A percentile compares a stretch with the other conserved stretches of the same genome.
Evolutionary conservation across 2,113 vertebrate species (phyloP).

Genomic region (Syngnathus floridae): DNA sequence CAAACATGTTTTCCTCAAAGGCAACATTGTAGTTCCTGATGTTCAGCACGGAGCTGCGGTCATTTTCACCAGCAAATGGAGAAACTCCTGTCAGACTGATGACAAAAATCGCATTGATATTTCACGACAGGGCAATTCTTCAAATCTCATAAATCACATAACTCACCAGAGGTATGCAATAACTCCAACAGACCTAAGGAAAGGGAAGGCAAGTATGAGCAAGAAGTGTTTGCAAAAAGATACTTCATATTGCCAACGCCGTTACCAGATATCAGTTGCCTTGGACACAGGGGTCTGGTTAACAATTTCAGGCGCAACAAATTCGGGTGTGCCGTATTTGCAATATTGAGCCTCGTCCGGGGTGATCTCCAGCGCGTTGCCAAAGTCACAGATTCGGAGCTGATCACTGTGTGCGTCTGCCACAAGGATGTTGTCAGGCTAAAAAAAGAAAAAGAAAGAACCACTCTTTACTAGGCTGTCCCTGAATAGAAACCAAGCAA

Average conservation of each 20-base stretch:
- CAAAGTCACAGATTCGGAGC: slow-evolving; percentile 90
- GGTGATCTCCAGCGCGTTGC: slow-evolving; percentile 79
- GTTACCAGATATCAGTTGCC: slow-evolving; percentile 86
- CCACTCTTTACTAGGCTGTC: too few species aligned
- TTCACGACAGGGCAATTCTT: neutral
- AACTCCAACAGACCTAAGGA: slow-evolving; percentile 84
- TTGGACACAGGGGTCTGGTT: slow-evolving; percentile 88
- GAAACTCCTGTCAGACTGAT: slow-evolving; percentile 89
- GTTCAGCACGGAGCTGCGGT: slow-evolving; percentile 86
- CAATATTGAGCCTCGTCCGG: slow-evolving; percentile 85
- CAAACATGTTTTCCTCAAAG: slow-evolving; percentile 91
- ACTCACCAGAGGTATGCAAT: slow-evolving; percentile 90
- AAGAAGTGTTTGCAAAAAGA: neutral
- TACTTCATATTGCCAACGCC: neutral
- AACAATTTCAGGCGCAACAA: slow-evolving; percentile 91
- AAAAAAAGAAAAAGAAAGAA: slow-evolving; percentile 4
- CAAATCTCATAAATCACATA: neutral
- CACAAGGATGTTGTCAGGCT: slow-evolving; percentile 96
- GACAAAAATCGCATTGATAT: slow-evolving; percentile 10
- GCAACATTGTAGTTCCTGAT: slow-evolving; percentile 94
- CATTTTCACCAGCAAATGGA: slow-evolving; percentile 90
- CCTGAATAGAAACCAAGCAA: too few species aligned
- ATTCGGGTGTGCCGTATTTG: slow-evolving; percentile 93
- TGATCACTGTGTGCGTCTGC: slow-evolving; percentile 80
- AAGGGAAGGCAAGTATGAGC: slow-evolving; percentile 3